Evolutionary conservation across 2,113 vertebrate genomes (phyloP).

Genomic region (Passer domesticus): DNA sequence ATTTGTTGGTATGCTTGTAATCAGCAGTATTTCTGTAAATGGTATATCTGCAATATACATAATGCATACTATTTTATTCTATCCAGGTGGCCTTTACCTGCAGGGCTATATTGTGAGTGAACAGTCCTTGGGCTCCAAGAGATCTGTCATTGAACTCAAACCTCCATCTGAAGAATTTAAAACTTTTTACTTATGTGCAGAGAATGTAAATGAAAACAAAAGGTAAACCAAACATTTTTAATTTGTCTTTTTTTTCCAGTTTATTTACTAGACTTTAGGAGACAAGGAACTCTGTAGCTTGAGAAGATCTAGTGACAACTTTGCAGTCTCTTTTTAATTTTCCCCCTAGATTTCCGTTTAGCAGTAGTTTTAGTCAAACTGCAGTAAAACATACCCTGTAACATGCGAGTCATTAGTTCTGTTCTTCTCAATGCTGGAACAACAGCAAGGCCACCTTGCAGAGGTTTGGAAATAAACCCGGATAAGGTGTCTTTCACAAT

Average conservation of each 20-base stretch:
- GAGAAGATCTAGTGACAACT: not conserved
- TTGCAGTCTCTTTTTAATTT: not conserved
- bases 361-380: not conserved
- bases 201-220: slow-evolving; percentile 86
- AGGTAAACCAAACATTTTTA: slow-evolving; percentile 69
- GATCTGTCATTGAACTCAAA: slow-evolving; percentile 86
- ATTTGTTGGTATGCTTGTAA: not conserved
- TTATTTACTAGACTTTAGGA: not conserved
- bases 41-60: not conserved
- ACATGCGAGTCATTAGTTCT: not conserved
- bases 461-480: not conserved
- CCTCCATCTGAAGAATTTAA: slow-evolving; percentile 90
- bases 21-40: not conserved
- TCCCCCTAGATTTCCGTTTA: not conserved
- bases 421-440: not conserved
- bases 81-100: slow-evolving; percentile 87
- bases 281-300: not conserved
- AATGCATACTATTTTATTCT: not conserved
- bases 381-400: not conserved
- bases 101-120: slow-evolving; percentile 88
- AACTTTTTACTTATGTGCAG: slow-evolving; percentile 87
- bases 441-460: not conserved
- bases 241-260: not conserved
- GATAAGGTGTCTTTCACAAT: not conserved
- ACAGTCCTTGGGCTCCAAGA: slow-evolving; percentile 80